Evolutionary conservation across 2,888 invertebrate species (phyloP).

Genomic region (Scaeva pyrastri): DNA sequence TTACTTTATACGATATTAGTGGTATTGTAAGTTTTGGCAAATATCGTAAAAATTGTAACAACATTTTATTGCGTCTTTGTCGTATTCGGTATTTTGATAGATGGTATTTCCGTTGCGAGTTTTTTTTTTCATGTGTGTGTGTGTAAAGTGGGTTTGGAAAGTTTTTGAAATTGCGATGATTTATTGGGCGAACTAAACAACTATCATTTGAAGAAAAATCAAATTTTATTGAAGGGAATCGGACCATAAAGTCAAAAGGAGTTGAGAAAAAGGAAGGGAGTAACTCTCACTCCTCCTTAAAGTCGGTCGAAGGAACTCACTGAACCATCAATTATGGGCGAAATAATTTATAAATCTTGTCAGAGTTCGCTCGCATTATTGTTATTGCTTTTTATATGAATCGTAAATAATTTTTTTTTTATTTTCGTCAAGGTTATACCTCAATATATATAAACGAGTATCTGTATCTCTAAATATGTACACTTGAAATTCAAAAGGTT

Average conservation of each 20-base stretch:
- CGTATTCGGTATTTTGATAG: not conserved
- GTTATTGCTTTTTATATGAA: constrained; percentile 17
- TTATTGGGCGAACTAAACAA: constrained; percentile 47
- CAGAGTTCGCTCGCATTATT: constrained; percentile 17
- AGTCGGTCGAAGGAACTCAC: constrained; percentile 17
- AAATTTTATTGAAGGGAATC: constrained; percentile 5
- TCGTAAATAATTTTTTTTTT: constrained; percentile 1
- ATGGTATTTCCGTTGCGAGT: no score
- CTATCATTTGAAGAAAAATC: constrained; percentile 36
- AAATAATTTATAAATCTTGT: constrained; percentile 47
- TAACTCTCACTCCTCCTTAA: not conserved
- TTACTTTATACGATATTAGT: not conserved
- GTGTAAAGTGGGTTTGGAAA: no score
- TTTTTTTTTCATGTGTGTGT: no score
- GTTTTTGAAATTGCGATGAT: constrained; percentile 26
- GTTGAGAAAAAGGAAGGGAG: no score
- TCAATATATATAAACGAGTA: no score
- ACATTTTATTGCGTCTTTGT: not conserved
- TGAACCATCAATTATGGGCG: constrained; percentile 43
- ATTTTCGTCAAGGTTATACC: constrained; percentile 1
- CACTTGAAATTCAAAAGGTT: constrained; percentile 9
- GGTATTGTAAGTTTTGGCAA: not conserved
- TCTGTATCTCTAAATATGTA: no score
- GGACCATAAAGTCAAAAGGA: not conserved
- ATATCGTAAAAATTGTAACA: not conserved